Evolutionary conservation across 2,888 invertebrate species (phyloP), one percentile per base, ranked within the genome.

Genomic region (Lasioglossum zephyrum): DNA sequence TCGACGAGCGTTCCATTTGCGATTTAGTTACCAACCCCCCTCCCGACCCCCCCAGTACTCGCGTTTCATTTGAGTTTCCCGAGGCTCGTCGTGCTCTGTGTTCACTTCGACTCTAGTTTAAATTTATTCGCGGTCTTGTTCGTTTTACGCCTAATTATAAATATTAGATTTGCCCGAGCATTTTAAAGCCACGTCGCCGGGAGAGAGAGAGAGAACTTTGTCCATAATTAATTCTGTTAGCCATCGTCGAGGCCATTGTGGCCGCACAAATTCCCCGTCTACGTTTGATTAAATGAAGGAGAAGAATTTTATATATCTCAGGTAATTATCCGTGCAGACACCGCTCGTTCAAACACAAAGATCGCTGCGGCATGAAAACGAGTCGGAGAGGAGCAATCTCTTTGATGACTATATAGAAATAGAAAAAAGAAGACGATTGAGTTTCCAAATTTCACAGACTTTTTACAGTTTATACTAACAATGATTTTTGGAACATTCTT

Each of bases 1-100:
- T 39, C 74, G 74, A 60, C 41, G 49, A 53, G 49, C n/a, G 36
- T 60, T 57, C 75, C 26, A 44, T 75, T 75, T 75, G 57, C 75
- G 75, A 75, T 75, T 75, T 75, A 75, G 41, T 60, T 73, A 36
- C 36, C 73, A n/a, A 57, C 4, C 49, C 49, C 31, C 16, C 16
- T 0, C 22, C 5, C 5, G 0, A 0, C 31, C 31, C 31, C 31
- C 11, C 57, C 11, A n/a, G n/a, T 57, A 31, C 31, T 47, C 18
- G 47, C 47, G 49, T 73, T 60, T 60, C 75, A 75, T 60, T 60
- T n/a, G 57, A 44, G 41, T 75, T 75, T 60, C 60, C 41, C 63
- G 31, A 5, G 18, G 66, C 41, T 57, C 41, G 57, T 8, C 41
- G 39, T 9, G 39, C 22, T 16, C 39, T 41, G 6, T n/a, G 57